Conservation (phyloP, 2,797 vertebrate genomes). For the Molossus molossus region DNA sequence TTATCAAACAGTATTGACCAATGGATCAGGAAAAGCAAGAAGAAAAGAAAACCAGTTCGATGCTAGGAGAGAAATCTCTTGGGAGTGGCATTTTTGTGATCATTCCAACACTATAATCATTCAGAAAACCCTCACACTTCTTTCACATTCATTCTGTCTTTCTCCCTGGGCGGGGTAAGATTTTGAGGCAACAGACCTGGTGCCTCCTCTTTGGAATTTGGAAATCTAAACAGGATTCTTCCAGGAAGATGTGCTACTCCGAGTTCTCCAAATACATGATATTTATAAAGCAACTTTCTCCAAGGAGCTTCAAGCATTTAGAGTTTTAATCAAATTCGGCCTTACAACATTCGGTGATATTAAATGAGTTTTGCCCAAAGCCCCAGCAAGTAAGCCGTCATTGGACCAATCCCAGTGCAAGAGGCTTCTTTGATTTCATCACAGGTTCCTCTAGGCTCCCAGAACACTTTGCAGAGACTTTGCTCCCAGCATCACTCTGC, state of each 20-base stretch:
- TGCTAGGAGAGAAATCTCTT: neutral
- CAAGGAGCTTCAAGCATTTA: neutral
- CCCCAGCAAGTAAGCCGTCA: constrained; percentile 22
- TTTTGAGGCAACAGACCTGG: neutral
- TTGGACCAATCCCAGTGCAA: neutral
- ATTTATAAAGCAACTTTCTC: constrained; percentile 42
- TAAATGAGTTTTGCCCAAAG: constrained; percentile 70
- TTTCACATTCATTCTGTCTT: neutral
- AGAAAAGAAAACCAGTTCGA: neutral
- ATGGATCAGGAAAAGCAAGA: neutral
- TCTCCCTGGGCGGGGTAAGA: neutral
- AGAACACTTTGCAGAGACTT: neutral
- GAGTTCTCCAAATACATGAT: neutral
- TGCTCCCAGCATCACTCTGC: no score
- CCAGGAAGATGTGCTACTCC: neutral
- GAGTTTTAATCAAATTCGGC: constrained; percentile 31
- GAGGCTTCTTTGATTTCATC: constrained; percentile 60
- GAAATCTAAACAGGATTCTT: neutral
- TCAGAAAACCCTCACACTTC: neutral
- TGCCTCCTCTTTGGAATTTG: constrained; percentile 24
- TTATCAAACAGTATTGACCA: neutral
- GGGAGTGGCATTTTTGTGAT: neutral
- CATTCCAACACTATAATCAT: neutral
- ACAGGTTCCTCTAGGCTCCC: neutral
- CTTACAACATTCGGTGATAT: neutral